phyloP scores from a whole-genome alignment of 2,797 vertebrate species.

The Phalloptychus januarius region DNA sequence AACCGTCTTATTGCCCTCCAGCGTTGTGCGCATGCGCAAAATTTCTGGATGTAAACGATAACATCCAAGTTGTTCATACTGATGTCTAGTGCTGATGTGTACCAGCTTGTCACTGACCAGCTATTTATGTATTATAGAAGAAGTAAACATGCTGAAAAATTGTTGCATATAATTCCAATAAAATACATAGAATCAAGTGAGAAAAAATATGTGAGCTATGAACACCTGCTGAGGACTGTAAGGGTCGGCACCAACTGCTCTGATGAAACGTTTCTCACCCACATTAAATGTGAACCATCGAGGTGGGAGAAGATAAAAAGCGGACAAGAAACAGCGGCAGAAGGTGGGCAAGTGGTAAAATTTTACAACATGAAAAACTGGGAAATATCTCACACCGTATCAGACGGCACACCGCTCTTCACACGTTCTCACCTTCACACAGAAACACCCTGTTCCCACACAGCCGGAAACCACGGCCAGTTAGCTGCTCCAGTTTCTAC shows the following conservation, averaged over 20 bases:
- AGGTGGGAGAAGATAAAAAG: conserved; percentile 29
- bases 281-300: conserved; percentile 60
- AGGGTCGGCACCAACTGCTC: neutral
- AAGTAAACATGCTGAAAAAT: too few species aligned
- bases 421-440: conserved; percentile 33
- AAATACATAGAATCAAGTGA: neutral
- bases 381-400: conserved; percentile 36
- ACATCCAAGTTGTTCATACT: too few species aligned
- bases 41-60: too few species aligned
- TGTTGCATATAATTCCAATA: neutral
- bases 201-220: neutral
- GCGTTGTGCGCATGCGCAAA: too few species aligned
- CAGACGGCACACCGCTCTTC: conserved; percentile 13
- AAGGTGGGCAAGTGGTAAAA: conserved; percentile 27
- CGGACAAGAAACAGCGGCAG: conserved; percentile 6
- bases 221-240: neutral
- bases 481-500: conserved; percentile 5
- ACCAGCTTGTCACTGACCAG: too few species aligned
- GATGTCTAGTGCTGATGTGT: too few species aligned
- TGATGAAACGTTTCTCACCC: conserved; percentile 44
- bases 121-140: too few species aligned
- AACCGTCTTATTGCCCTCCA: too few species aligned
- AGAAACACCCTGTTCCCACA: conserved; percentile 10
- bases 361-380: conserved; percentile 33
- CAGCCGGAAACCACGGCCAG: conserved; percentile 2